Conservation (phyloP, 2,888 invertebrate genomes). For the Cryptosula pallasiana region DNA sequence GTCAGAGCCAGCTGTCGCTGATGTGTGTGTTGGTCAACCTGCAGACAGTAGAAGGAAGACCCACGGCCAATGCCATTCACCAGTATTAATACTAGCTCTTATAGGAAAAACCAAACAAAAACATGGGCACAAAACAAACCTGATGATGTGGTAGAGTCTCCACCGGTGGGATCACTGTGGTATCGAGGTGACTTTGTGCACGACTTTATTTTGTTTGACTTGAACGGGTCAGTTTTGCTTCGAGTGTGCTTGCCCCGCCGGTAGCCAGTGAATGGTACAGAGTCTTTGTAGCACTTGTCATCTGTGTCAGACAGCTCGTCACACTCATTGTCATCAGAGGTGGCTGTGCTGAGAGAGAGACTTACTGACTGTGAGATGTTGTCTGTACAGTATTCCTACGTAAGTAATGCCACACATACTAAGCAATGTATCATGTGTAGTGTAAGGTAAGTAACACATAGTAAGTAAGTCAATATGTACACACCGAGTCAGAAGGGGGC, state of each 20-base stretch:
- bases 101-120: too few species aligned
- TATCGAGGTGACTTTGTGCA: neutral
- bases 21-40: too few species aligned
- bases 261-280: neutral
- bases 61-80: too few species aligned
- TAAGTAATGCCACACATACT: too few species aligned
- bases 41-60: too few species aligned
- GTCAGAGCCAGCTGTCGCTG: too few species aligned
- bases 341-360: neutral
- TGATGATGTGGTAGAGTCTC: neutral
- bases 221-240: slow-evolving; percentile 15
- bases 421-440: too few species aligned
- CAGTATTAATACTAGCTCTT: too few species aligned
- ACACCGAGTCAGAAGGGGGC: too few species aligned
- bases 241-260: neutral
- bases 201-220: neutral
- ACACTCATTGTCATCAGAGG: neutral
- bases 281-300: neutral
- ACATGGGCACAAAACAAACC: neutral
- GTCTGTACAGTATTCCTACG: neutral
- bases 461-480: too few species aligned
- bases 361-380: slow-evolving; percentile 8
- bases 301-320: neutral
- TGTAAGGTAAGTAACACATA: too few species aligned
- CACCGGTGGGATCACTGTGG: slow-evolving; percentile 1